These are phyloP conservation scores for Sesia bembeciformis DNA, from an alignment of 2,888 invertebrate species.

Conservation along the genomic window DNA sequence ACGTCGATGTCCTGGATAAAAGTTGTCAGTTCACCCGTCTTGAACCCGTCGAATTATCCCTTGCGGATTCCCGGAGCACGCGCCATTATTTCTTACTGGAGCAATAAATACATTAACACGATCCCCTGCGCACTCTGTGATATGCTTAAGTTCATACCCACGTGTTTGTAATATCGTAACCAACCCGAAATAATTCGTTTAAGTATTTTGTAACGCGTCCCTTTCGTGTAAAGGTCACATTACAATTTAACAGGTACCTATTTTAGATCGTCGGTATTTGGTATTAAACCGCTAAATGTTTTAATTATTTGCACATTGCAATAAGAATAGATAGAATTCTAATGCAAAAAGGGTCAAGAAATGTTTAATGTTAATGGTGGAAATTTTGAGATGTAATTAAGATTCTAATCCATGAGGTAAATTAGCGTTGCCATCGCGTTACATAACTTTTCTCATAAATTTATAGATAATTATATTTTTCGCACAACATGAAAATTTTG, in stretches of 20 bases:
- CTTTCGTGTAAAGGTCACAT: no score
- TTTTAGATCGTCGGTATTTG: no score
- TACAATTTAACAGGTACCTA: no score
- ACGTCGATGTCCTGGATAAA: conserved; percentile 1
- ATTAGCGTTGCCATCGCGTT: conserved; percentile 23
- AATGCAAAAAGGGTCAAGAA: no score
- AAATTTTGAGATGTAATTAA: conserved; percentile 58
- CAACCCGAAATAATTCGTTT: not conserved
- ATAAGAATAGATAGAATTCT: no score
- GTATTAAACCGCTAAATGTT: no score
- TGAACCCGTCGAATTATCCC: conserved; percentile 10
- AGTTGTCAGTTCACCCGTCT: conserved; percentile 18
- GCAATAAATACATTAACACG: conserved; percentile 30
- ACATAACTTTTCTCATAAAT: conserved; percentile 58
- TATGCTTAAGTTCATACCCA: not conserved
- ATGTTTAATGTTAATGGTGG: conserved; percentile 41
- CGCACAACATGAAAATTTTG: not conserved
- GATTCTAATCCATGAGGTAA: conserved; percentile 51
- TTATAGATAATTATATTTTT: conserved; percentile 32
- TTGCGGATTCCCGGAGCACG: conserved; percentile 8
- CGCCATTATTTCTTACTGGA: conserved; percentile 21
- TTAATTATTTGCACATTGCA: no score
- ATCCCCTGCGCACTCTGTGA: conserved; percentile 2
- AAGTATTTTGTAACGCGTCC: no score
- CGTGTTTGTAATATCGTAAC: not conserved